Conservation (phyloP, 30 jellyfish, hydroid and myxozoan species). For the Kudoa iwatai region DNA sequence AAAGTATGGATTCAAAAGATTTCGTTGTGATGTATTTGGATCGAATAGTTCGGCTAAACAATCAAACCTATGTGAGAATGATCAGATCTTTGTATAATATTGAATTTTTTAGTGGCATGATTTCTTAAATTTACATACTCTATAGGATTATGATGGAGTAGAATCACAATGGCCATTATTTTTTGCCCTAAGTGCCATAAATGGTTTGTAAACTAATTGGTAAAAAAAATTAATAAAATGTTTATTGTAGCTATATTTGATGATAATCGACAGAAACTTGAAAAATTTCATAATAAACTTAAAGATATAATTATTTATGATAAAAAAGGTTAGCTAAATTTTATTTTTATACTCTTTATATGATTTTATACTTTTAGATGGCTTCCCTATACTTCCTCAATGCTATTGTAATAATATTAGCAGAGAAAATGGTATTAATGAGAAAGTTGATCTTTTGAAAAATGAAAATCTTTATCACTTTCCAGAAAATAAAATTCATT, state of each 20-base stretch:
- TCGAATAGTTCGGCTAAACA: constrained; percentile 1
- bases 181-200: constrained; percentile 22
- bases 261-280: constrained; percentile 19
- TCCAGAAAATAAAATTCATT: too few relatives aligned
- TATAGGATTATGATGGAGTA: constrained; percentile 22
- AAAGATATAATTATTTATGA: constrained; percentile 14
- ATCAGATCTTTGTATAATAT: background rate
- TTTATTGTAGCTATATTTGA: constrained; percentile 9
- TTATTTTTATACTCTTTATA: background rate
- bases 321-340: constrained; percentile 5
- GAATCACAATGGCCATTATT: constrained; percentile 93
- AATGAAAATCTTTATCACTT: too few relatives aligned
- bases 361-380: too few relatives aligned
- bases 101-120: too few relatives aligned
- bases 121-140: too few relatives aligned
- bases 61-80: background rate
- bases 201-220: constrained; percentile 20
- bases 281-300: constrained; percentile 6
- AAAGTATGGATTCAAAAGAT: constrained; percentile 37
- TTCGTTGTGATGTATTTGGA: constrained; percentile 54
- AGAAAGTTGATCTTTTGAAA: too few relatives aligned
- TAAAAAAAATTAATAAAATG: too few relatives aligned
- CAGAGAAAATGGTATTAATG: too few relatives aligned
- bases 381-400: too few relatives aligned
- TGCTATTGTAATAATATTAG: too few relatives aligned